Evolutionary conservation across 2,888 invertebrate species (phyloP).

Genomic region (Bombylius major): DNA sequence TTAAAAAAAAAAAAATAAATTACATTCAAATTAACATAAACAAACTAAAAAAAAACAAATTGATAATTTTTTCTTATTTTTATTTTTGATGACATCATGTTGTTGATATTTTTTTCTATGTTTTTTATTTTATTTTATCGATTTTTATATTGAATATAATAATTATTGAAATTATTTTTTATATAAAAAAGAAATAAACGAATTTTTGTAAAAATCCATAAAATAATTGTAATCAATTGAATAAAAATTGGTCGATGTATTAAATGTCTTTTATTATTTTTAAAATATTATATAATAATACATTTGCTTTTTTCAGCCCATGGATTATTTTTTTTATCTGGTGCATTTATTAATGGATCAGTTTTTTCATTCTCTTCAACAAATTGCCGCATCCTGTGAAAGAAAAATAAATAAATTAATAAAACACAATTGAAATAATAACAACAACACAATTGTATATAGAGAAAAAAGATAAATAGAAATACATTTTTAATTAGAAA

Average conservation of each 20-base stretch:
- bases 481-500: no score
- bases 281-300: slow-evolving; percentile 71
- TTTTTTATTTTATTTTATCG: no score
- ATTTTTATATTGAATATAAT: neutral
- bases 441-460: neutral
- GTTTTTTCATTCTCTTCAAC: slow-evolving; percentile 94
- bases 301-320: slow-evolving; percentile 99
- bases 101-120: no score
- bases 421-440: neutral
- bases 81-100: no score
- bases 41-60: no score
- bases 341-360: slow-evolving; percentile 92
- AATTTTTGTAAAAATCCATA: neutral
- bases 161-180: neutral
- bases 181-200: neutral
- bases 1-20: no score
- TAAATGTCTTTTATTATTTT: neutral
- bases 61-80: no score
- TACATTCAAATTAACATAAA: no score
- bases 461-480: no score
- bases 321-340: slow-evolving; percentile 96
- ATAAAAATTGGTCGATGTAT: neutral
- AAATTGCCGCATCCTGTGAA: slow-evolving; percentile 77
- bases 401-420: neutral
- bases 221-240: neutral